Percentiles rank a stretch among this genome's conserved stretches.
Conservation (phyloP, 2,113 vertebrate genomes). For the Gallinago paraguaiae region DNA sequence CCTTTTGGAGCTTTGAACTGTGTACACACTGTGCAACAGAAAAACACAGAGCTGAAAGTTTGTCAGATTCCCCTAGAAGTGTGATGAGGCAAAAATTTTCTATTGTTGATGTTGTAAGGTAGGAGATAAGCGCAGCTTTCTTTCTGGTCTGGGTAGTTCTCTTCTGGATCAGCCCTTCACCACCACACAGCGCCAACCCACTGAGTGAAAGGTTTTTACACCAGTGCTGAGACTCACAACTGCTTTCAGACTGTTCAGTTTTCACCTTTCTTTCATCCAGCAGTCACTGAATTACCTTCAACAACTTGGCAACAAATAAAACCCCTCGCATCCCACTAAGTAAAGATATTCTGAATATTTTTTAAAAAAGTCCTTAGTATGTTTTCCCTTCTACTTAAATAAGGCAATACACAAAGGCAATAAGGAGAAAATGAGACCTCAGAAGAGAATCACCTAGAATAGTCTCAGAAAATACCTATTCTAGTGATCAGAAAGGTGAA, state of each 20-base stretch:
- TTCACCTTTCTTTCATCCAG: background rate
- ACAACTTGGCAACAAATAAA: background rate
- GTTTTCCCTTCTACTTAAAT: background rate
- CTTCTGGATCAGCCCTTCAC: background rate
- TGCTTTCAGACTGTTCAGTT: background rate
- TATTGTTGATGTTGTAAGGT: fast-evolving
- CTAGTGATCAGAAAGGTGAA: background rate
- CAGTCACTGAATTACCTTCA: background rate
- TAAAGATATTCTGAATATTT: background rate
- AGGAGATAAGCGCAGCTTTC: fast-evolving
- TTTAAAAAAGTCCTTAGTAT: background rate
- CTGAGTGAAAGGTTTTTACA: background rate
- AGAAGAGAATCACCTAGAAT: background rate
- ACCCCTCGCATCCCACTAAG: background rate
- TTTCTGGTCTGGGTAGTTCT: too few species aligned
- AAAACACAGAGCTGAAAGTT: background rate
- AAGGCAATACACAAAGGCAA: background rate
- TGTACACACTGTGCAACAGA: background rate
- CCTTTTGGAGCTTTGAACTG: background rate
- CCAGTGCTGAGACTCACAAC: background rate
- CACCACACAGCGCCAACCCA: background rate
- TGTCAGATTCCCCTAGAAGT: background rate
- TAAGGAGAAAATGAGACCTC: background rate
- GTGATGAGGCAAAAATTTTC: background rate
- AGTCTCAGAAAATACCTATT: background rate